phyloP scores from a whole-genome alignment of 2,113 vertebrate genomes.

The Seriola aureovittata region DNA sequence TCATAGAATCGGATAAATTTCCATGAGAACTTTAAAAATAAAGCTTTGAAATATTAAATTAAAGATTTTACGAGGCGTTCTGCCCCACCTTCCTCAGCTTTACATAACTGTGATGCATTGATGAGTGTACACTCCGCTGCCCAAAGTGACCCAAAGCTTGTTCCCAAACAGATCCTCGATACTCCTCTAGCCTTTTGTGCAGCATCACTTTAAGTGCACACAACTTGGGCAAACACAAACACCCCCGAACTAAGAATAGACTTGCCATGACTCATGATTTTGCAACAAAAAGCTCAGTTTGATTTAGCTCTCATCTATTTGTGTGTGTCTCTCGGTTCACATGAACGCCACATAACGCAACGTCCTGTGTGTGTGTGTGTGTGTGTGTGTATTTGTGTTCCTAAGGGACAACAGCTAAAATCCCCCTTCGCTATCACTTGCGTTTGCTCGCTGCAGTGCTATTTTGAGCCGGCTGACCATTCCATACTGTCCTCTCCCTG shows the following conservation, averaged over 20 bases:
- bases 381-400: slow-evolving; percentile 42
- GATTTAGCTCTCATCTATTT: slow-evolving; percentile 56
- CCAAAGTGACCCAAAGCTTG: slow-evolving; percentile 53
- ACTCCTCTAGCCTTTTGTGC: slow-evolving; percentile 39
- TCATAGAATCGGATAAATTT: background rate
- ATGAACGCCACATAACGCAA: slow-evolving; percentile 11
- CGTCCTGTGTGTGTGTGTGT: slow-evolving; percentile 12
- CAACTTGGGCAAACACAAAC: slow-evolving; percentile 73
- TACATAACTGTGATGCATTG: slow-evolving; percentile 34
- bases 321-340: slow-evolving; percentile 35
- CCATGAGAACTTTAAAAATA: background rate
- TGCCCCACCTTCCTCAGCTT: slow-evolving; percentile 7
- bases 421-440: slow-evolving; percentile 64
- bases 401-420: slow-evolving; percentile 49
- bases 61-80: slow-evolving; percentile 2
- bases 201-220: slow-evolving; percentile 74
- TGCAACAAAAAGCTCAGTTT: slow-evolving; percentile 77
- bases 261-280: slow-evolving; percentile 80
- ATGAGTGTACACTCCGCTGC: slow-evolving; percentile 20
- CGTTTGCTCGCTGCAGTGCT: slow-evolving; percentile 75
- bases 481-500: slow-evolving; percentile 67
- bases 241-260: slow-evolving; percentile 78
- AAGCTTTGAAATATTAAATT: slow-evolving; percentile 1
- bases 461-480: slow-evolving; percentile 76
- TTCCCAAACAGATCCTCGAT: slow-evolving; percentile 48